Evolutionary conservation across 2,113 vertebrate species (phyloP).

Genomic region (Entelurus aequoreus): DNA sequence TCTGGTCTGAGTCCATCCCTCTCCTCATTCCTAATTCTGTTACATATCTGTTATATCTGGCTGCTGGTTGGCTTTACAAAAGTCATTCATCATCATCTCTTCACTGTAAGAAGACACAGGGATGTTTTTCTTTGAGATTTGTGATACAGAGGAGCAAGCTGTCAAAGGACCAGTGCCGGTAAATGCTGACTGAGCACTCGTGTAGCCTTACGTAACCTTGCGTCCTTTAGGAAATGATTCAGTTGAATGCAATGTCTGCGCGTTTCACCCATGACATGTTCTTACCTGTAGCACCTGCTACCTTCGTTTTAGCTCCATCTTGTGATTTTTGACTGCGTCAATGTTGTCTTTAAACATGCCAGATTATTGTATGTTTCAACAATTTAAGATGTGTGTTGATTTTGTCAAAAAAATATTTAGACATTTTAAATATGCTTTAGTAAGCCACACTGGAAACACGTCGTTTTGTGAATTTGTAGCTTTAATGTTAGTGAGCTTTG

Average conservation of each 20-base stretch:
- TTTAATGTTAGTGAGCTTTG: no score
- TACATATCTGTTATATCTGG: slow-evolving; percentile 2
- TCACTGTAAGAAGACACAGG: neutral
- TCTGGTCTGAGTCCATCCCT: neutral
- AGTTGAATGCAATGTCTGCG: neutral
- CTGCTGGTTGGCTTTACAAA: neutral
- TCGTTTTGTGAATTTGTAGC: no score
- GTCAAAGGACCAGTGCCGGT: neutral
- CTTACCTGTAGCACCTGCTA: neutral
- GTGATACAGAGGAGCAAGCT: neutral
- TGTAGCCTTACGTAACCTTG: neutral
- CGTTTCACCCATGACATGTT: neutral
- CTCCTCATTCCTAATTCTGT: neutral
- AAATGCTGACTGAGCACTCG: neutral
- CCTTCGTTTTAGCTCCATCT: neutral
- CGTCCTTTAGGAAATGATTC: neutral
- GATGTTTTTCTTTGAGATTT: neutral
- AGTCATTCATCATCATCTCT: neutral
- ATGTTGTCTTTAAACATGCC: neutral
- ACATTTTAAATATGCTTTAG: no score
- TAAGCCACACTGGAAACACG: no score
- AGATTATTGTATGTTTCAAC: no score
- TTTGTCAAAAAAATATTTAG: no score
- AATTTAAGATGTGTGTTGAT: no score
- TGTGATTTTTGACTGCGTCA: neutral